A percentile compares a stretch with the other conserved stretches of the same genome.
Evolutionary conservation across 2,888 invertebrate species (phyloP).

Genomic region (Aphodius granarius): DNA sequence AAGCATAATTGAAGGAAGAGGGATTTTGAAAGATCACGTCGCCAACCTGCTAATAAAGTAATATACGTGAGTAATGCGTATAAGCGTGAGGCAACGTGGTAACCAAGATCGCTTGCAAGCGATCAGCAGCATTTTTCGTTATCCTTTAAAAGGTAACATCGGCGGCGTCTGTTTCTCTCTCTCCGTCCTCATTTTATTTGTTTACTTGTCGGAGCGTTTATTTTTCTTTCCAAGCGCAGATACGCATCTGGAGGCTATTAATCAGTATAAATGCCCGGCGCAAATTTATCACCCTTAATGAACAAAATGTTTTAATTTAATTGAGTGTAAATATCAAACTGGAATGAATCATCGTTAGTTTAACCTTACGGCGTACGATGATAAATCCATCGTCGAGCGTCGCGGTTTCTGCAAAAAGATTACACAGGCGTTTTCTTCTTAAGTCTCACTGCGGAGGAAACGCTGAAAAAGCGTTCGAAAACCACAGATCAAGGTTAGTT

Average conservation of each 20-base stretch:
- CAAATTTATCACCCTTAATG: background rate
- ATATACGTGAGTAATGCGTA: background rate
- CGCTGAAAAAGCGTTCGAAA: background rate
- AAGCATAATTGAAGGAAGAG: too few relatives aligned
- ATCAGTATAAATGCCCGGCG: background rate
- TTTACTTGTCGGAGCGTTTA: background rate
- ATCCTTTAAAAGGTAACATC: background rate
- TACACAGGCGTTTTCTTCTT: background rate
- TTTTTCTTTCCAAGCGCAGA: background rate
- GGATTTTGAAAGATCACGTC: background rate
- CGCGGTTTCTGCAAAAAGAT: background rate
- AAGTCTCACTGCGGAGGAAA: background rate
- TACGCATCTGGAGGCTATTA: background rate
- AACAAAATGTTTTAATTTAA: conserved; percentile 5
- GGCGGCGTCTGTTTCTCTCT: background rate
- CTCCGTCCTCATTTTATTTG: background rate
- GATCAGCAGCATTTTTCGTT: background rate
- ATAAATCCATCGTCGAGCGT: background rate
- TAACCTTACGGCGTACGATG: background rate
- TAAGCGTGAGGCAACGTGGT: background rate
- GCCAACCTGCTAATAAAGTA: background rate
- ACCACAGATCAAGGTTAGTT: background rate
- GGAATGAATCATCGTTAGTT: background rate
- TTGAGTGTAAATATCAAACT: conserved; percentile 2
- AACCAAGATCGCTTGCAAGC: background rate